Evolutionary conservation across 2,888 invertebrate genomes (phyloP), one percentile per base, ranked within the genome.

Genomic region (Dioctria linearis): DNA sequence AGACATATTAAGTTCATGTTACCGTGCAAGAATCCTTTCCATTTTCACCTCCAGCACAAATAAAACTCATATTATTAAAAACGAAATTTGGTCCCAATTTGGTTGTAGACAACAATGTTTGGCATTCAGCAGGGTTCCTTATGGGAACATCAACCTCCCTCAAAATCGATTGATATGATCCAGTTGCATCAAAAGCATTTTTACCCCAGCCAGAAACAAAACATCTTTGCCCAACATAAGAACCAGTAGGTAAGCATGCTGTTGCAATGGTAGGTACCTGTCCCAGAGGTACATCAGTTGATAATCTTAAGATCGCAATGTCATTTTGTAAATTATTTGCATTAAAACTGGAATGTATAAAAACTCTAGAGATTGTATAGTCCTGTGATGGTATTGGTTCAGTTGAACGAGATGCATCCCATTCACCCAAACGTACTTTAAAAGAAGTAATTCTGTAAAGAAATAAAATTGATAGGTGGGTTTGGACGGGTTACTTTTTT

Each of bases 151-250:
- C 94, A 0, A 95, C 95, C 87, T 95, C 92, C 85, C 94, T 94
- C 86, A 94, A 88, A 51, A 94, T 93, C 83, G 92, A 91, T 86
- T 94, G 88, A 79, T 86, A 88, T 5, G 86, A 85, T 4, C 88
- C 88, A 3, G 85, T 86, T 11, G 89, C 78, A 85, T 89, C 90
- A 82, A 95, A 97, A 83, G 93, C 92, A 83, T 95, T 91, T 86
- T 95, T 95, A 11, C 97, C 97, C 96, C 97, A 97, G 9, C 97
- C 97, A n/a, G 94, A 90, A 0, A 95, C 94, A 89, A 90, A 91
- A 85, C 88, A 85, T 84, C 86, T 90, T 86, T 91, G 90, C 11
- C 92, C 92, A 73, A 90, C 87, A 84, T 89, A 89, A 82, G 89
- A 83, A 1, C 90, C 84, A 0, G 91, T 87, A 3, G 88, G 88